phyloP scores from a whole-genome alignment of 2,888 invertebrate species.

The Melipona bicolor region DNA sequence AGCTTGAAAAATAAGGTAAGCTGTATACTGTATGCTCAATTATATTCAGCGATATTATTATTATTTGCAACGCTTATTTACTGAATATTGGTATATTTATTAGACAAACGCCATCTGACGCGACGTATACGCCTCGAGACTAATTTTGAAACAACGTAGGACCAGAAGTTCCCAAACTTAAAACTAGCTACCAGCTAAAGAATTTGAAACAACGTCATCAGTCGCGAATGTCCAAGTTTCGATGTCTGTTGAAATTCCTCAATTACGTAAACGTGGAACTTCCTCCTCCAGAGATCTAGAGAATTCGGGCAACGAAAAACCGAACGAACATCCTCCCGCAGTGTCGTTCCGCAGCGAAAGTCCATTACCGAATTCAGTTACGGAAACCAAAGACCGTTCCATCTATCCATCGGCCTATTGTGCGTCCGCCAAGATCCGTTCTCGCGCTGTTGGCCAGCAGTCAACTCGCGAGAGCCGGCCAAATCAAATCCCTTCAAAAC shows the following conservation, averaged over 20 bases:
- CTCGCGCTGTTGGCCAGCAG: conserved; percentile 13
- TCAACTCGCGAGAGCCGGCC: conserved; percentile 23
- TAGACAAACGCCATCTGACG: too few relatives aligned
- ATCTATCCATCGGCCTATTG: conserved; percentile 7
- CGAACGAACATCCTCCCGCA: background rate
- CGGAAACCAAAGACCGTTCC: background rate
- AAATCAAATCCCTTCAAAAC: conserved; percentile 27
- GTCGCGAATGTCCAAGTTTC: too few relatives aligned
- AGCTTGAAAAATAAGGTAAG: too few relatives aligned
- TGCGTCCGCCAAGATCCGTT: conserved; percentile 20
- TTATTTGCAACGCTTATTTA: background rate
- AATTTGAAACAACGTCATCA: too few relatives aligned
- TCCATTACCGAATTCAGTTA: conserved; percentile 3
- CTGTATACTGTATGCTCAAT: too few relatives aligned
- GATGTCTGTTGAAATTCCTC: background rate
- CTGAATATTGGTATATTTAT: too few relatives aligned
- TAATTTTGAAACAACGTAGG: too few relatives aligned
- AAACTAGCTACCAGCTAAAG: too few relatives aligned
- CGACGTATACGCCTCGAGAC: too few relatives aligned
- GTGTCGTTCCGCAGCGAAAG: conserved; percentile 3
- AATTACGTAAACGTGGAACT: background rate
- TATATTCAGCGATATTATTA: too few relatives aligned
- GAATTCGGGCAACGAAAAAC: background rate
- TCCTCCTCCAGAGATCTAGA: background rate
- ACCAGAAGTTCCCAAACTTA: too few relatives aligned